These are phyloP conservation scores for Channa argus DNA, from an alignment of 2,113 vertebrate species.

Conservation along the genomic window DNA sequence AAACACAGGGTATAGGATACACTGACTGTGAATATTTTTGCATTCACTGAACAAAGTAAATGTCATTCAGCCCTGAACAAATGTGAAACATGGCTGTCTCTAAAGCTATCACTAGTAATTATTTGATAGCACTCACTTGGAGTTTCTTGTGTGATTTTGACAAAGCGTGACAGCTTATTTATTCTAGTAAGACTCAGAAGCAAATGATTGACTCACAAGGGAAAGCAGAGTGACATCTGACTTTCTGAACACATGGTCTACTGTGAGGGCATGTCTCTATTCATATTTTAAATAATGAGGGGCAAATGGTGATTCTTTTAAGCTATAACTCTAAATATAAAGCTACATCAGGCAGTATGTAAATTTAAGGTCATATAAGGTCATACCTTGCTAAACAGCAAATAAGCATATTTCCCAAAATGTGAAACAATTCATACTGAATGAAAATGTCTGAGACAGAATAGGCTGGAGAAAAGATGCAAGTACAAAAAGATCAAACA, in stretches of 20 bases:
- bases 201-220: constrained; percentile 50
- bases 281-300: neutral
- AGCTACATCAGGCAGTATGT: no score
- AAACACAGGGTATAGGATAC: neutral
- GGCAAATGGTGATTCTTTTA: no score
- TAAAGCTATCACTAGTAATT: no score
- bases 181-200: neutral
- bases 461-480: neutral
- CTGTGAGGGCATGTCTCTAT: neutral
- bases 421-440: neutral
- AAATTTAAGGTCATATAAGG: no score
- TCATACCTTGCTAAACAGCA: neutral
- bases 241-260: neutral
- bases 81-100: neutral
- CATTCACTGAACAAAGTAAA: neutral
- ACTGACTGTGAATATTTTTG: neutral
- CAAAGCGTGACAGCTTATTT: neutral
- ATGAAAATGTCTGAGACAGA: neutral
- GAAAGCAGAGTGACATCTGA: constrained; percentile 34
- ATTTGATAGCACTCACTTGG: no score
- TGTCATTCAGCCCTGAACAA: neutral
- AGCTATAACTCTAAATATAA: no score
- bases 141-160: constrained; percentile 15
- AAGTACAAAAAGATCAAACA: neutral
- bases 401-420: neutral